These are phyloP conservation scores for Osedax frankpressi DNA, from an alignment of 2,888 invertebrate species.

Conservation along the genomic window DNA sequence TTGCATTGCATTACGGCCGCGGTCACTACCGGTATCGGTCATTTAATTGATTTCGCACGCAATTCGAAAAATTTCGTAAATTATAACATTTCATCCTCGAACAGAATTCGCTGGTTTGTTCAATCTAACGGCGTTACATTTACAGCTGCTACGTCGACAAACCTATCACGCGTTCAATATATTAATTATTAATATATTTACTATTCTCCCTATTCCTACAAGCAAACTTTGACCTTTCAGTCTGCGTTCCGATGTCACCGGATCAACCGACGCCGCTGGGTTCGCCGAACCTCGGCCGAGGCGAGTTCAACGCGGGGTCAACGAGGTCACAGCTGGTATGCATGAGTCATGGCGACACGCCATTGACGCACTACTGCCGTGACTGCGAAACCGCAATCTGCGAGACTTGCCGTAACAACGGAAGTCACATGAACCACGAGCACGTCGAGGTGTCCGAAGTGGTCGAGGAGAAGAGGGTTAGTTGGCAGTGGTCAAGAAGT, in stretches of 20 bases:
- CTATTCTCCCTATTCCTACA: too few relatives aligned
- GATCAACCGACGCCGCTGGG: neutral
- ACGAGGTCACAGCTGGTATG: slow-evolving; percentile 38
- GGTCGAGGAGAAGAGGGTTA: slow-evolving; percentile 36
- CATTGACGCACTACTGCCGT: slow-evolving; percentile 47
- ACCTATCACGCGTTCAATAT: too few relatives aligned
- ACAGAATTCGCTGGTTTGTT: too few relatives aligned
- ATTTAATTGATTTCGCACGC: too few relatives aligned
- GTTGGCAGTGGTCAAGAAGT: too few relatives aligned
- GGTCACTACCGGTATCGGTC: too few relatives aligned
- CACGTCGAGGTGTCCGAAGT: slow-evolving; percentile 47
- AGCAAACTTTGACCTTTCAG: too few relatives aligned
- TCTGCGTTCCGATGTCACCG: neutral
- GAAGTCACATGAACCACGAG: slow-evolving; percentile 49
- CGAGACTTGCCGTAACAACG: slow-evolving; percentile 48
- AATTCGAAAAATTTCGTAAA: too few relatives aligned
- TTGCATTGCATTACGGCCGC: too few relatives aligned
- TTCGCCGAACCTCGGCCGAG: neutral
- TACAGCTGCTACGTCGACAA: too few relatives aligned
- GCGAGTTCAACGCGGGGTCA: neutral
- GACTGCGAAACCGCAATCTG: slow-evolving; percentile 51
- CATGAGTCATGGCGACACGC: slow-evolving; percentile 41
- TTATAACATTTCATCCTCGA: too few relatives aligned
- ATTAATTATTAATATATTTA: neutral
- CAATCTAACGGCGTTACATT: too few relatives aligned